These are phyloP conservation scores for Procambarus virginalis DNA, from an alignment of 1,140 invertebrate species.

Conservation along the genomic window DNA sequence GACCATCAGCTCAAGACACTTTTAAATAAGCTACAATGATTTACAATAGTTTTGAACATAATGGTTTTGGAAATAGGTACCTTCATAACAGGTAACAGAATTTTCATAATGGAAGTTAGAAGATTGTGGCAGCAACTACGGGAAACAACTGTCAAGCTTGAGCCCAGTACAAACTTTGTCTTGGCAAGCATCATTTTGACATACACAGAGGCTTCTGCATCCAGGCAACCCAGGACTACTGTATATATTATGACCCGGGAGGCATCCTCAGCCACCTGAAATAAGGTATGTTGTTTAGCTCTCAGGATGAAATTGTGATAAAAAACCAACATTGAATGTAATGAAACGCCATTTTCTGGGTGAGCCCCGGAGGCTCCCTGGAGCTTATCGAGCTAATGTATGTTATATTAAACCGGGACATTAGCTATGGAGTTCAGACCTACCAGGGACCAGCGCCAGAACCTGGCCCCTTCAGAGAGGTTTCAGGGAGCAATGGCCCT, in stretches of 20 bases:
- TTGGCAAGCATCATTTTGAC: constrained; percentile 32
- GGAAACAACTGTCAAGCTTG: neutral
- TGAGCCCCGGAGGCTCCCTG: too few relatives aligned
- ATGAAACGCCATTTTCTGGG: too few relatives aligned
- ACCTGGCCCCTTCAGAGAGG: too few relatives aligned
- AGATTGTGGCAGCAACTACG: constrained; percentile 14
- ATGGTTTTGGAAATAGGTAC: neutral
- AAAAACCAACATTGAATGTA: too few relatives aligned
- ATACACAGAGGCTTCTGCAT: constrained; percentile 21
- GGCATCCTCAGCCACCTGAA: constrained; percentile 23
- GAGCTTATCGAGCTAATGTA: too few relatives aligned
- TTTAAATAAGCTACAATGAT: too few relatives aligned
- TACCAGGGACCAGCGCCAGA: too few relatives aligned
- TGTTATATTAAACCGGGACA: too few relatives aligned
- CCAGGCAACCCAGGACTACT: constrained; percentile 26
- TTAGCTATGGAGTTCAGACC: too few relatives aligned
- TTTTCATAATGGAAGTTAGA: constrained; percentile 11
- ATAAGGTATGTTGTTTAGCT: neutral
- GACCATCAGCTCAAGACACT: too few relatives aligned
- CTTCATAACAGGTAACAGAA: constrained; percentile 16
- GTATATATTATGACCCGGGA: constrained; percentile 24
- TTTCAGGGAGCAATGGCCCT: too few relatives aligned
- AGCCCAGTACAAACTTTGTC: constrained; percentile 29
- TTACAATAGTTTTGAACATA: neutral
- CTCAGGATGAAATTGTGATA: too few relatives aligned